Conservation (phyloP, 1,140 invertebrate species). For the Musca vetustissima region DNA sequence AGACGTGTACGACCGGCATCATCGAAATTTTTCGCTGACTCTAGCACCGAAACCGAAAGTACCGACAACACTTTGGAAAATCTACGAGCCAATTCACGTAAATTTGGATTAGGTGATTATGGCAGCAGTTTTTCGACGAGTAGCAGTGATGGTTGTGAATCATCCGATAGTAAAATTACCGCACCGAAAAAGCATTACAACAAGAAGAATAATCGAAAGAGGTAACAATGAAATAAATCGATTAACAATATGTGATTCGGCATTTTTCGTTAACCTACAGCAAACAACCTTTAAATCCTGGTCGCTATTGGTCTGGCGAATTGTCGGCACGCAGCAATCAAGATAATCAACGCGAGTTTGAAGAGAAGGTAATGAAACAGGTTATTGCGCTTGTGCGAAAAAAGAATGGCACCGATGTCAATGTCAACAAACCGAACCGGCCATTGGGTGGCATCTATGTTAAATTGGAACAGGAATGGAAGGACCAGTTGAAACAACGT, state of each 20-base stretch:
- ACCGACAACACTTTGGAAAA: slow-evolving; percentile 30
- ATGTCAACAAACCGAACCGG: slow-evolving; percentile 33
- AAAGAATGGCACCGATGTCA: slow-evolving; percentile 47
- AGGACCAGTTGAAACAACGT: slow-evolving; percentile 59
- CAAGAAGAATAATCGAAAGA: slow-evolving; percentile 26
- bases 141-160: slow-evolving; percentile 54
- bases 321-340: slow-evolving; percentile 79
- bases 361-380: slow-evolving; percentile 72
- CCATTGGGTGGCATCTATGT: slow-evolving; percentile 69
- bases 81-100: not conserved
- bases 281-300: slow-evolving; percentile 33
- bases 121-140: slow-evolving; percentile 33
- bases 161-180: slow-evolving; percentile 36
- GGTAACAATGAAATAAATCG: not conserved
- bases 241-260: not conserved
- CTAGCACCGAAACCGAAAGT: slow-evolving; percentile 49
- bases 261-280: not conserved
- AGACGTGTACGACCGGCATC: slow-evolving; percentile 31
- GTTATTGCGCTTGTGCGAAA: slow-evolving; percentile 65
- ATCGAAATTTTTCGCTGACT: slow-evolving; percentile 40
- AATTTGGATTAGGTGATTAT: slow-evolving; percentile 2
- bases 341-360: slow-evolving; percentile 78
- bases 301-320: slow-evolving; percentile 70
- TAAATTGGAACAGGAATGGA: slow-evolving; percentile 71
- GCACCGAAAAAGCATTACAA: slow-evolving; percentile 34